Conservation (phyloP, 1,140 invertebrate species). For the Apis cerana region DNA sequence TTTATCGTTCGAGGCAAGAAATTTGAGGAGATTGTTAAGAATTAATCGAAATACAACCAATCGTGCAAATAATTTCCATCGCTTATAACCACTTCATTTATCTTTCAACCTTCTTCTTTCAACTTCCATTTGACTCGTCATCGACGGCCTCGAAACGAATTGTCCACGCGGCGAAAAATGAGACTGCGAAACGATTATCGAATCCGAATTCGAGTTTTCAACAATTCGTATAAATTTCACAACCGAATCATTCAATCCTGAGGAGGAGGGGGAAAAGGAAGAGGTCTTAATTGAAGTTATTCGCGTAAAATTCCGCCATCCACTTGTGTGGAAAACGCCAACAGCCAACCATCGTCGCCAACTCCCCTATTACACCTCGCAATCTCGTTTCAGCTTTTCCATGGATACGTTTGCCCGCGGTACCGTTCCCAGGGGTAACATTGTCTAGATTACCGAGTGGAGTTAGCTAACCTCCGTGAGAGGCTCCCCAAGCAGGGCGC, state of each 20-base stretch:
- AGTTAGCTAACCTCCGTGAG: conserved; percentile 65
- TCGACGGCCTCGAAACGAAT: background rate
- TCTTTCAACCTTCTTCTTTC: too few species aligned
- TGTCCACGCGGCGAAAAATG: background rate
- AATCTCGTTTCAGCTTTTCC: conserved; percentile 62
- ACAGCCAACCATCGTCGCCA: background rate
- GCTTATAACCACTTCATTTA: background rate
- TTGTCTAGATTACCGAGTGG: conserved; percentile 66
- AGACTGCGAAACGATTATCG: conserved; percentile 14
- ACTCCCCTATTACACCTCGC: conserved; percentile 24
- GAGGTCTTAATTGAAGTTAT: conserved; percentile 17
- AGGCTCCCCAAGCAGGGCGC: conserved; percentile 58
- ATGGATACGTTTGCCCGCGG: conserved; percentile 55
- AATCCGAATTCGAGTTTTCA: conserved; percentile 7
- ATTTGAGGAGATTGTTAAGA: too few species aligned
- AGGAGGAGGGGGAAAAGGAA: too few species aligned
- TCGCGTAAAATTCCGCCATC: conserved; percentile 22
- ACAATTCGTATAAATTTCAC: conserved; percentile 37
- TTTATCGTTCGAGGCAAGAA: too few species aligned
- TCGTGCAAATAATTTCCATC: background rate
- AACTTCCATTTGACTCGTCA: background rate
- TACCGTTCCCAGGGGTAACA: conserved; percentile 59
- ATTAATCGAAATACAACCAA: too few species aligned
- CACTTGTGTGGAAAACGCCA: background rate
- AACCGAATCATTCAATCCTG: background rate